Conservation (phyloP, 2,797 vertebrate species). For the Aplochiton taeniatus region DNA sequence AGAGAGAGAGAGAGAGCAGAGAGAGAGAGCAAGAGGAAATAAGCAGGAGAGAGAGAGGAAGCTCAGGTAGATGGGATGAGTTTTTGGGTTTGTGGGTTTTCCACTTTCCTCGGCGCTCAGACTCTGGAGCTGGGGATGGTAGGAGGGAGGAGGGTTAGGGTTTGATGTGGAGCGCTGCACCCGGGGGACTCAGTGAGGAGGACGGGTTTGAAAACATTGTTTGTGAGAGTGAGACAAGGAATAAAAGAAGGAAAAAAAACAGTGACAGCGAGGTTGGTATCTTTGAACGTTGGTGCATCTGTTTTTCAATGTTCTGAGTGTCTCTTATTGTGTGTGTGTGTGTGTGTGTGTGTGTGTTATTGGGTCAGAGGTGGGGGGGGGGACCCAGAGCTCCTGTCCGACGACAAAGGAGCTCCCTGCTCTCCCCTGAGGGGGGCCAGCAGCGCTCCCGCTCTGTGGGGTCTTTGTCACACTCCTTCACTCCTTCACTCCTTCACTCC, state of each 20-base stretch:
- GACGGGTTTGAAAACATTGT: constrained; percentile 38
- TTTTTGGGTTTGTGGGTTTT: constrained; percentile 50
- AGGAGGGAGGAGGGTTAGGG: constrained; percentile 29
- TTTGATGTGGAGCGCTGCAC: constrained; percentile 54
- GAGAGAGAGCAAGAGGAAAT: neutral
- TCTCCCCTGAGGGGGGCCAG: constrained; percentile 64
- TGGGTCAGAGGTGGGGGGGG: constrained; percentile 8
- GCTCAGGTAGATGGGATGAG: constrained; percentile 17
- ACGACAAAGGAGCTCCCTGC: constrained; percentile 65
- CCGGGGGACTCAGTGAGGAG: constrained; percentile 50
- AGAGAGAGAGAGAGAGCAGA: neutral
- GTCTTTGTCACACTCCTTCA: constrained; percentile 59
- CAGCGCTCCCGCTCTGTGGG: constrained; percentile 65
- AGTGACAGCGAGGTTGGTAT: neutral
- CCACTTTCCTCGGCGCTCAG: constrained; percentile 30
- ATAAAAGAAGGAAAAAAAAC: neutral
- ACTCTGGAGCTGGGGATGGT: constrained; percentile 17
- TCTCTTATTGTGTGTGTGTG: constrained; percentile 44
- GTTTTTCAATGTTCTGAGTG: constrained; percentile 19
- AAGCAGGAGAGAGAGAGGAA: neutral
- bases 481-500: neutral
- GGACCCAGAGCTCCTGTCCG: constrained; percentile 64
- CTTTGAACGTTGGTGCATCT: constrained; percentile 33
- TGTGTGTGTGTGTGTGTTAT: constrained; percentile 10
- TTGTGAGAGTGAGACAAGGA: neutral